Percentiles rank a stretch among this genome's conserved stretches.
phyloP scores from a whole-genome alignment of 2,113 vertebrate species.

The Sinosuthora webbiana region DNA sequence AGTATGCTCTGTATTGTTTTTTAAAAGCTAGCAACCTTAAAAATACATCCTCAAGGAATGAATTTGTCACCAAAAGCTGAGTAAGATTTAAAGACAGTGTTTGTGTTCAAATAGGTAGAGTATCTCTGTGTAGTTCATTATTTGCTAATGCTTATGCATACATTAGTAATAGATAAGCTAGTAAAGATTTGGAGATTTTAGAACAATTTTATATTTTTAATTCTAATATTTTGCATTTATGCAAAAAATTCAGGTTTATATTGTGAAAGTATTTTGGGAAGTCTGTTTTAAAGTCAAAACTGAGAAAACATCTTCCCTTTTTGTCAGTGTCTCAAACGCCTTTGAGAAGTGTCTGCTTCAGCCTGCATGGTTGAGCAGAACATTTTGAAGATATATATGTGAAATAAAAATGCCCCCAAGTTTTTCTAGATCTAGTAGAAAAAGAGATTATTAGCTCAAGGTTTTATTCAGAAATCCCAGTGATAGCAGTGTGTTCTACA shows the following conservation, averaged over 20 bases:
- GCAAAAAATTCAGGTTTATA: not conserved
- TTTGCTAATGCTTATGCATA: not conserved
- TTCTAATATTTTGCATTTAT: not conserved
- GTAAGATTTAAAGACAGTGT: not conserved
- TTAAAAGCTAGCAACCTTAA: not conserved
- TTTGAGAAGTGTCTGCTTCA: not conserved
- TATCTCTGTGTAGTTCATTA: not conserved
- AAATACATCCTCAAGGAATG: not conserved
- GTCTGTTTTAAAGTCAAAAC: not conserved
- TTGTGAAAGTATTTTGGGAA: not conserved
- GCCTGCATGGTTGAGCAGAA: not conserved
- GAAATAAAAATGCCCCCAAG: not conserved
- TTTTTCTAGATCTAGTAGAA: not conserved
- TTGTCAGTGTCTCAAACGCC: accelerated
- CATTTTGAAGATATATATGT: not conserved
- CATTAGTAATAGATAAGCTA: not conserved
- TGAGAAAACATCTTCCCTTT: not conserved
- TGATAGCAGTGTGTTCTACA: not conserved
- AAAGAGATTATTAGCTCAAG: not conserved
- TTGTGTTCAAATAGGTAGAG: not conserved
- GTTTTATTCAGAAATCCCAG: not conserved
- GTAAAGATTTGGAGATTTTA: not conserved
- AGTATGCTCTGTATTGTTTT: not conserved
- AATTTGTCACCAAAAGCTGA: not conserved
- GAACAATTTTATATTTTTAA: not conserved